Conservation (phyloP, 2,888 invertebrate species). For the Cosmia trapezina region DNA sequence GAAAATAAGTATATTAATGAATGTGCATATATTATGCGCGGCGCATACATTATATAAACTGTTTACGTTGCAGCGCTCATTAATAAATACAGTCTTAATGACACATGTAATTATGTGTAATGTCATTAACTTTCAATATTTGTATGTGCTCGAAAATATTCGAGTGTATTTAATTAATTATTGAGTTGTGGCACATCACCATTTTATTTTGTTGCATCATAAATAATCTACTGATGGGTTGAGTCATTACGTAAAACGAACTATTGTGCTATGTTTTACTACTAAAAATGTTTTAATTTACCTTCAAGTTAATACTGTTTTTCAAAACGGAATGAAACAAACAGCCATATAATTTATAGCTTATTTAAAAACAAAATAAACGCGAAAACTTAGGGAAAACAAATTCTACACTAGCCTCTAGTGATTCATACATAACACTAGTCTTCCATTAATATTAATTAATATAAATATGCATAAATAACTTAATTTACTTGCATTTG, state of each 20-base stretch:
- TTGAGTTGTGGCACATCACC: background rate
- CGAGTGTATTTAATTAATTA: constrained; percentile 14
- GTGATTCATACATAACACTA: background rate
- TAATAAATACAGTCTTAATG: constrained; percentile 36
- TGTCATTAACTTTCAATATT: constrained; percentile 15
- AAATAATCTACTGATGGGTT: constrained; percentile 3
- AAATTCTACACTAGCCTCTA: background rate
- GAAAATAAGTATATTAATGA: constrained; percentile 27
- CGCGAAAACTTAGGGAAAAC: background rate
- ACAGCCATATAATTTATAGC: background rate
- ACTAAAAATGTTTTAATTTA: background rate
- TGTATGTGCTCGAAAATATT: constrained; percentile 1
- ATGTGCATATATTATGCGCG: constrained; percentile 27
- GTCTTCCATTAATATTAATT: background rate
- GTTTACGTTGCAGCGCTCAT: constrained; percentile 20
- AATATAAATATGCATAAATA: background rate
- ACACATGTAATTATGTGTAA: constrained; percentile 14
- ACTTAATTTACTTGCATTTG: background rate
- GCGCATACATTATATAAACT: constrained; percentile 3
- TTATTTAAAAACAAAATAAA: too few species aligned
- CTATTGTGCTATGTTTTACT: background rate
- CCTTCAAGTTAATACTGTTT: background rate
- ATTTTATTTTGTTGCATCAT: constrained; percentile 1
- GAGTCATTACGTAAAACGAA: background rate
- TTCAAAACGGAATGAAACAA: background rate